A percentile compares a stretch with the other conserved stretches of the same genome.
Evolutionary conservation across 1,140 invertebrate species (phyloP).

Genomic region (Conus ventricosus): DNA sequence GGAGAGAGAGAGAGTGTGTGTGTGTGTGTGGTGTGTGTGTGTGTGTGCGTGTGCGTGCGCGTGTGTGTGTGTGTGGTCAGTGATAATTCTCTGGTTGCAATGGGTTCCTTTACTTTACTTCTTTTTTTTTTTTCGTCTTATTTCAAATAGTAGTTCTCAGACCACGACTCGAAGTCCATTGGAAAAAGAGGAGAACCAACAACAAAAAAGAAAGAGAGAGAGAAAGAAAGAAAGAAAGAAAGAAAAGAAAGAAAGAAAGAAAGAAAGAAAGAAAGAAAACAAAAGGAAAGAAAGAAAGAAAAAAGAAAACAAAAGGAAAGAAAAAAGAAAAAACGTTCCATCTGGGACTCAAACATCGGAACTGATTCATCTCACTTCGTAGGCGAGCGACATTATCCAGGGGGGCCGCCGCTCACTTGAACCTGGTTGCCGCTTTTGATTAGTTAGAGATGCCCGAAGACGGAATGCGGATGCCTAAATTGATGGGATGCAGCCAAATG

Average conservation of each 20-base stretch:
- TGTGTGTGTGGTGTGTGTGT: slow-evolving; percentile 22
- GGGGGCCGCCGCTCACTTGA: too few relatives aligned
- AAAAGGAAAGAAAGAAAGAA: background rate
- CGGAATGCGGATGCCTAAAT: too few relatives aligned
- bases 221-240: background rate
- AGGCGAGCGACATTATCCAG: too few relatives aligned
- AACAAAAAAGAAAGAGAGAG: background rate
- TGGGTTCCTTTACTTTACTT: too few relatives aligned
- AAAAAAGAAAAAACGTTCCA: background rate
- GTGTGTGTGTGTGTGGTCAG: background rate
- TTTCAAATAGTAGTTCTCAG: background rate
- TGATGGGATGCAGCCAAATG: too few relatives aligned
- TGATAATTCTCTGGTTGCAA: too few relatives aligned
- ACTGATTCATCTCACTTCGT: too few relatives aligned
- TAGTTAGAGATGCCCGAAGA: too few relatives aligned
- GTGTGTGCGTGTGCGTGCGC: background rate
- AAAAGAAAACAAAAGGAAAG: background rate
- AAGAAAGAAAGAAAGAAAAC: background rate
- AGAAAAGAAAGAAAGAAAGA: background rate
- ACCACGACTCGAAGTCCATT: background rate
- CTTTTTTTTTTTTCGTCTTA: too few relatives aligned
- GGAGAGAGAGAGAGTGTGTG: background rate
- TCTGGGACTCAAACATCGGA: background rate
- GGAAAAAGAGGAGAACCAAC: background rate
- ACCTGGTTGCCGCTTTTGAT: too few relatives aligned